phyloP scores from a whole-genome alignment of 2,888 invertebrate genomes.

The Agonopterix alstromeriana region DNA sequence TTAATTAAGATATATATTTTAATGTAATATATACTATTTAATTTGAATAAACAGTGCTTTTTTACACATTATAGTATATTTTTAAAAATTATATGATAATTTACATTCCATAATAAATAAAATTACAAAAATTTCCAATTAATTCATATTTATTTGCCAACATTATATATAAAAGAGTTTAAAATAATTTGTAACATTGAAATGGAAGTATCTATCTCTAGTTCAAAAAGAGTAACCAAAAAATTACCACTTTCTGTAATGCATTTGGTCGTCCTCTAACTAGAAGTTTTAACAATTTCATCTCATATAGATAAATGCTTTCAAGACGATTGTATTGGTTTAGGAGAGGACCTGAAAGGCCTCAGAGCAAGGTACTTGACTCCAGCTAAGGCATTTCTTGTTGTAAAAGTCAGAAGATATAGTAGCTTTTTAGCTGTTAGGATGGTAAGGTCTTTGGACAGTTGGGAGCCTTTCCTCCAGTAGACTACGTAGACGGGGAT shows the following conservation, averaged over 20 bases:
- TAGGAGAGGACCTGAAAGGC: slow-evolving; percentile 41
- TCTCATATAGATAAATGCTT: slow-evolving; percentile 27
- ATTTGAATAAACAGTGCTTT: slow-evolving; percentile 76
- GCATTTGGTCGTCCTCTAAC: slow-evolving; percentile 28
- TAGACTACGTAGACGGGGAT: slow-evolving; percentile 49
- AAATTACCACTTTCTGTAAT: slow-evolving; percentile 35
- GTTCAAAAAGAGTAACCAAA: slow-evolving; percentile 29
- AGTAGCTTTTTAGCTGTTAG: slow-evolving; percentile 37
- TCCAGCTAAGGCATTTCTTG: slow-evolving; percentile 45
- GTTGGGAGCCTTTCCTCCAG: slow-evolving; percentile 53
- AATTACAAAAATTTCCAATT: slow-evolving; percentile 10
- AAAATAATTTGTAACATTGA: slow-evolving; percentile 8
- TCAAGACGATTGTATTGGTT: slow-evolving; percentile 56
- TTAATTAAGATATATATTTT: slow-evolving; percentile 73
- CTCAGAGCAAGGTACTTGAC: slow-evolving; percentile 37
- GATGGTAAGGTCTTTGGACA: slow-evolving; percentile 28
- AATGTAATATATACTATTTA: slow-evolving; percentile 75
- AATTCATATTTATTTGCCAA: slow-evolving; percentile 46
- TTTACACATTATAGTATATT: slow-evolving; percentile 37
- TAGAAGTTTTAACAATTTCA: slow-evolving; percentile 24
- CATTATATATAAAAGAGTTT: slow-evolving; percentile 42
- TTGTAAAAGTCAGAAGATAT: slow-evolving; percentile 29
- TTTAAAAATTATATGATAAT: slow-evolving; percentile 7
- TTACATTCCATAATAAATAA: slow-evolving; percentile 3
- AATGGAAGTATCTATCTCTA: slow-evolving; percentile 30